Conservation (phyloP, 2,113 vertebrate species). For the Tetrao urogallus region DNA sequence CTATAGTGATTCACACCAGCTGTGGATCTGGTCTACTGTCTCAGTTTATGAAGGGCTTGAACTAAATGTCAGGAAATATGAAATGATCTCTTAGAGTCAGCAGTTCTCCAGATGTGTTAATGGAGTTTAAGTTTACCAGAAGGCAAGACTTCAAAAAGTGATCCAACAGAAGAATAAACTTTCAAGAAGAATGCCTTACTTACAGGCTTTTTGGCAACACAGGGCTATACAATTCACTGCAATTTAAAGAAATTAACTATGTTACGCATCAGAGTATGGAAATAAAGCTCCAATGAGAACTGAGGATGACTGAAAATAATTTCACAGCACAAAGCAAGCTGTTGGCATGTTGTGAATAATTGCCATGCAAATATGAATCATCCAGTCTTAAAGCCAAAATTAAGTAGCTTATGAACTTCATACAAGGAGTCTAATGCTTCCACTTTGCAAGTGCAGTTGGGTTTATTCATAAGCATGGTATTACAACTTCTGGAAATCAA, state of each 20-base stretch:
- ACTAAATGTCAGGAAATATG: slow-evolving; percentile 65
- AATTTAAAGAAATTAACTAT: slow-evolving; percentile 48
- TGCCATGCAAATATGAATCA: not conserved
- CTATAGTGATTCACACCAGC: slow-evolving; percentile 62
- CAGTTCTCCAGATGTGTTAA: slow-evolving; percentile 69
- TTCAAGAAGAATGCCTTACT: slow-evolving; percentile 41
- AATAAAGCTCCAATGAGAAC: not conserved
- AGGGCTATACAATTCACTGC: not conserved
- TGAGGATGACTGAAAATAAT: not conserved
- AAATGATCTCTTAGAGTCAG: slow-evolving; percentile 64
- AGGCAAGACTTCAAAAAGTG: slow-evolving; percentile 60
- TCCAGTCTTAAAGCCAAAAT: not conserved
- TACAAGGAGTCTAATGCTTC: not conserved
- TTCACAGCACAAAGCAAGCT: not conserved
- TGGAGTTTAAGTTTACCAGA: slow-evolving; percentile 63
- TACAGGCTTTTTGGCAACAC: slow-evolving; percentile 11
- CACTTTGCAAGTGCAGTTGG: not conserved
- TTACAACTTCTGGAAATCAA: not conserved
- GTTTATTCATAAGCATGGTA: not conserved
- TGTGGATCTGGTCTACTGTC: slow-evolving; percentile 45
- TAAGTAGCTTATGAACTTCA: not conserved
- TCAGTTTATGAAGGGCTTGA: slow-evolving; percentile 46
- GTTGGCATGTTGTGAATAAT: not conserved
- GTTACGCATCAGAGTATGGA: not conserved
- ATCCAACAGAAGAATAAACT: slow-evolving; percentile 51